Evolutionary conservation across 2,113 vertebrate species (phyloP).

Genomic region (Atherinomorus stipes): DNA sequence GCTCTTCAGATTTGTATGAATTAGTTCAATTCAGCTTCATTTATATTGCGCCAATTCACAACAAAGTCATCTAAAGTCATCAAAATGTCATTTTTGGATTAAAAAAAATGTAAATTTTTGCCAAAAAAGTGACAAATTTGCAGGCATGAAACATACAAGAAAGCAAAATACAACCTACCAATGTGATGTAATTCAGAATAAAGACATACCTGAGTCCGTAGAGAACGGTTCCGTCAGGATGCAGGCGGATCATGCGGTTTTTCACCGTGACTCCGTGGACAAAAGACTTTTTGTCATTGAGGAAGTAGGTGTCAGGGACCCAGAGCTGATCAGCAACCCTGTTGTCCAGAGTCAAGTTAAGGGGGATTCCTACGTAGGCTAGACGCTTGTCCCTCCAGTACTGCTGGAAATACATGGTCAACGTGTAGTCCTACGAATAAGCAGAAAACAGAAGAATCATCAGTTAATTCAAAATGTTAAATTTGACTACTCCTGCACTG

Average conservation of each 20-base stretch:
- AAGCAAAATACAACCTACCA: no score
- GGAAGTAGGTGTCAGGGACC: slow-evolving; percentile 97
- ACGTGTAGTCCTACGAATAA: slow-evolving; percentile 89
- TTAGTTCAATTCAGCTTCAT: no score
- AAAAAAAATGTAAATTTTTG: no score
- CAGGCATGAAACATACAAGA: no score
- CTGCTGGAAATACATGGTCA: slow-evolving; percentile 98
- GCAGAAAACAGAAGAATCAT: not conserved
- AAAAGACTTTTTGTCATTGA: slow-evolving; percentile 98
- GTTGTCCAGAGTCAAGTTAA: slow-evolving; percentile 95
- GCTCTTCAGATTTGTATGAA: no score
- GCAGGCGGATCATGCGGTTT: slow-evolving; percentile 96
- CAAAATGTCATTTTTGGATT: no score
- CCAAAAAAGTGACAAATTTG: no score
- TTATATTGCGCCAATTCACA: no score
- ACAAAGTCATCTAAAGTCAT: no score
- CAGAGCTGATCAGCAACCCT: slow-evolving; percentile 95
- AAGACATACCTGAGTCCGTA: slow-evolving; percentile 91
- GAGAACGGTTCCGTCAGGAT: slow-evolving; percentile 94
- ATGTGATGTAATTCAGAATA: not conserved
- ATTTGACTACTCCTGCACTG: no score
- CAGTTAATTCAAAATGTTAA: no score
- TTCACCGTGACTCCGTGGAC: slow-evolving; percentile 96
- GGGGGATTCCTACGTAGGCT: slow-evolving; percentile 92
- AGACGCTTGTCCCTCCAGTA: slow-evolving; percentile 97